Conservation (phyloP, 2,113 vertebrate species). For the Cavia porcellus region DNA sequence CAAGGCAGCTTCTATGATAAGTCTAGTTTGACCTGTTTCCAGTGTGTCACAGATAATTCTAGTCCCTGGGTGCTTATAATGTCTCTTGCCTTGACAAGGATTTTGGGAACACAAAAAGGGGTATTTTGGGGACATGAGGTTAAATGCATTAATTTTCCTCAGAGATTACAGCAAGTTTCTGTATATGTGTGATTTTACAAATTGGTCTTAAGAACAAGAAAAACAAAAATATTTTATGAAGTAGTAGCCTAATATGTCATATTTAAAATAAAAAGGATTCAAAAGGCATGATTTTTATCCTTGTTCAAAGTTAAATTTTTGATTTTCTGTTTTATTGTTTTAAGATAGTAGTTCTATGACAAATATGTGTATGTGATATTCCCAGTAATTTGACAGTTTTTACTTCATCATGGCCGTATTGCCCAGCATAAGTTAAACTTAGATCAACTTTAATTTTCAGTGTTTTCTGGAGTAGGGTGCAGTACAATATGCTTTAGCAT, state of each 20-base stretch:
- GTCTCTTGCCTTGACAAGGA: neutral
- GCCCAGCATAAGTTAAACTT: neutral
- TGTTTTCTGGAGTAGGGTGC: neutral
- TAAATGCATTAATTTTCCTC: neutral
- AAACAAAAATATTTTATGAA: neutral
- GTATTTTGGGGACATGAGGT: no score
- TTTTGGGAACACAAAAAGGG: neutral
- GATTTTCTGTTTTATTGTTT: constrained; percentile 20
- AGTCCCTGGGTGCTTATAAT: neutral
- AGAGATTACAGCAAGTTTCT: neutral
- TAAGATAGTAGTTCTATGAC: neutral
- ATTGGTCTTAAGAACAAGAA: neutral
- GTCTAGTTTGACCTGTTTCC: neutral
- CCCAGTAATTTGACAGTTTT: constrained; percentile 15
- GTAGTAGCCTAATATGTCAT: neutral
- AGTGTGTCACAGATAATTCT: neutral
- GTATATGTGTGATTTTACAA: neutral
- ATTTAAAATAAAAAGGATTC: constrained; percentile 10
- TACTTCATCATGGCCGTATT: neutral
- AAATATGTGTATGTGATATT: neutral
- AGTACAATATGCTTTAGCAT: neutral
- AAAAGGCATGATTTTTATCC: neutral
- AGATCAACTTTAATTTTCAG: neutral
- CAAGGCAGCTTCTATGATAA: neutral
- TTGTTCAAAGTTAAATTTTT: neutral